Evolutionary conservation across 2,113 vertebrate genomes (phyloP).

Genomic region (Isichthys henryi): DNA sequence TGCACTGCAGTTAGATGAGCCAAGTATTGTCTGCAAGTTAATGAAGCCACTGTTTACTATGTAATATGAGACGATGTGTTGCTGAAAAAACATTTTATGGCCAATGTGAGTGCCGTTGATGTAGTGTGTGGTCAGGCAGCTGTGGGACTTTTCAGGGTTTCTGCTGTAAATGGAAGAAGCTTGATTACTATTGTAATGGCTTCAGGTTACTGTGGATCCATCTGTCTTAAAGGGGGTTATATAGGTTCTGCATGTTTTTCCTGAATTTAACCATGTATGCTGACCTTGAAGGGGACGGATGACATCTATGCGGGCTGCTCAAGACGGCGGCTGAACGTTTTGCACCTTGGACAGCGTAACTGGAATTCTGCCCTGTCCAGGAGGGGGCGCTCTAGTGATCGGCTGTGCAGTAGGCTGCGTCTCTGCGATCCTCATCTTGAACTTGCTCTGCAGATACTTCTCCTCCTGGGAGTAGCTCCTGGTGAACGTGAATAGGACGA

Average conservation of each 20-base stretch:
- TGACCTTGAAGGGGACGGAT: slow-evolving; percentile 27
- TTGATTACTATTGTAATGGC: not conserved
- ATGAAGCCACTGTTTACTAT: not conserved
- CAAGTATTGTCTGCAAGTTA: not conserved
- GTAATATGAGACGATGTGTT: not conserved
- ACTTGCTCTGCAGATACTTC: slow-evolving; percentile 68
- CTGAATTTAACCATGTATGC: not conserved
- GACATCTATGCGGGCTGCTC: slow-evolving; percentile 30
- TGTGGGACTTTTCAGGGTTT: not conserved
- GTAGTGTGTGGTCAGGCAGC: not conserved
- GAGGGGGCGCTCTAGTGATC: slow-evolving; percentile 71
- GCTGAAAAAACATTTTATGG: not conserved
- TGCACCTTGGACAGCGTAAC: slow-evolving; percentile 77
- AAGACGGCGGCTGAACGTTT: slow-evolving; percentile 70
- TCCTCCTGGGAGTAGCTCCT: slow-evolving; percentile 71
- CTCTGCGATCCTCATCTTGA: slow-evolving; percentile 70
- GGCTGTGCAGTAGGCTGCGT: slow-evolving; percentile 59
- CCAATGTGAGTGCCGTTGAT: not conserved
- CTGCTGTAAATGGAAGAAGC: not conserved
- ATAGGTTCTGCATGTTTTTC: not conserved
- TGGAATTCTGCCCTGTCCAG: slow-evolving; percentile 69
- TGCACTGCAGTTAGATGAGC: not conserved
- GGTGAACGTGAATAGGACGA: slow-evolving; percentile 73
- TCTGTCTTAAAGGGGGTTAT: not conserved
- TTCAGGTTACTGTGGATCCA: not conserved